Base-by-base conservation (phyloP, 2,797 vertebrate species). In the Pyrocephalus nanus region DNA sequence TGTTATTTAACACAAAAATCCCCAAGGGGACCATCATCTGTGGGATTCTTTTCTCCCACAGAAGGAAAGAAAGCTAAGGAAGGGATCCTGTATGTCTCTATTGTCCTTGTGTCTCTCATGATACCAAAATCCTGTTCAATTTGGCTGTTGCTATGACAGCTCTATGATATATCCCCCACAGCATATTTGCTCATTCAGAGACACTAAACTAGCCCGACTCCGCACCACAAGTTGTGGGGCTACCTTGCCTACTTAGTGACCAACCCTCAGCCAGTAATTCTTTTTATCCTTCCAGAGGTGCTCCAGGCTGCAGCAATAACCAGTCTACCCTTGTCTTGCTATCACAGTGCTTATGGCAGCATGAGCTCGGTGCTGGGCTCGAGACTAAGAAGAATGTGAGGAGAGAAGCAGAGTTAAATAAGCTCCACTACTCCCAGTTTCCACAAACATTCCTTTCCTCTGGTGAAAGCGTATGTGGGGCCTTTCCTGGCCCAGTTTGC, bases 361-460 rank as follows among this genome's bases (percentile, higher is more conserved):
- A 2, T 1, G 1, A 47, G 26, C 19, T 85, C 29, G 8, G 29
- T 12, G 62, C 10, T 19, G 3, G 38, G 29, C 36, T 71, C 58
- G 16, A 62, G 51, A 40, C 16, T 51, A 27, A 26, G 54, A 55
- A 62, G 45, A 55, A 16, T 47, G 77, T 51, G 7, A 81, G 73
- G 17, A 87, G 60, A 79, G n/a, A 34, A 65, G n/a, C 6, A 15
- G 36, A 81, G 58, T 57, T 91, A 73, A 96, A 88, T 42, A 81
- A 86, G 10, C 61, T 76, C 48, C 34, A 43, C 55, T 92, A 13
- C 75, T 91, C 55, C 91, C 86, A 61, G 48, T 93, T 93, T 91
- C 91, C 94, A 93, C 77, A 92, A 90, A 58, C 88, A 88, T 90
- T 97, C 86, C 87, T 92, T 92, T 92, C 84, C 79, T 83, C 82